Base-by-base conservation (phyloP, 35 echinoderm and acorn worm species). In the Ptychodera flava region DNA sequence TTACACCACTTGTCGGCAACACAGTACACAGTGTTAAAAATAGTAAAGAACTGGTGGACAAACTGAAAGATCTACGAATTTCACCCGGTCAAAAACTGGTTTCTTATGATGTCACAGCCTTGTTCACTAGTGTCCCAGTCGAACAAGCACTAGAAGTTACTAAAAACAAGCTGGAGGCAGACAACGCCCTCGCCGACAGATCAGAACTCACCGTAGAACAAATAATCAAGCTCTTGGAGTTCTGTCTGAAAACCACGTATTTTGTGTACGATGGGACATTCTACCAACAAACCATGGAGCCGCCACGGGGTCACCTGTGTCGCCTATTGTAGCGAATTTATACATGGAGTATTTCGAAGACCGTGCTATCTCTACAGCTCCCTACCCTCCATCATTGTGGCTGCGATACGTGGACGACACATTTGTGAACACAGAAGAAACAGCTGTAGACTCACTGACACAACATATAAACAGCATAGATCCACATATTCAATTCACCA, bases 351-450 rank as follows among this genome's bases (percentile, higher is more conserved):
- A 38, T 53, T 92, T 92, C 34, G 85, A 92, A 82, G n/a, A 38
- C 31, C 16, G 34, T 29, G 80, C 86, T 35, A 38, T 92, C 15
- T 37, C 36, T 28, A 78, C 90, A 78, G 79, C 90, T 14, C 79
- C 33, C 81, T 0, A 78, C 33, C 52, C 32, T 16, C 37, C 86
- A 28, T 77, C 28, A 75, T 30, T 84, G 10, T 92, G 85, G 90
- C 45, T 34, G 16, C 81, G 90, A 22, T 92, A 92, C 34, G 85
- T 92, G 30, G 90, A 92, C 79, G 90, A 88, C n/a, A n/a, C n/a
- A n/a, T n/a, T n/a, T n/a, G n/a, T n/a, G n/a, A n/a, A n/a, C 79
- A 92, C 80, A 0, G 29, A 52, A 27, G 35, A 84, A 30, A 31
- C 77, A 35, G 77, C 82, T 28, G 30, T 92, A 16, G 80, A 92